Base-by-base conservation (phyloP, 2,888 invertebrate genomes). In the Entomobrya multifasciata region DNA sequence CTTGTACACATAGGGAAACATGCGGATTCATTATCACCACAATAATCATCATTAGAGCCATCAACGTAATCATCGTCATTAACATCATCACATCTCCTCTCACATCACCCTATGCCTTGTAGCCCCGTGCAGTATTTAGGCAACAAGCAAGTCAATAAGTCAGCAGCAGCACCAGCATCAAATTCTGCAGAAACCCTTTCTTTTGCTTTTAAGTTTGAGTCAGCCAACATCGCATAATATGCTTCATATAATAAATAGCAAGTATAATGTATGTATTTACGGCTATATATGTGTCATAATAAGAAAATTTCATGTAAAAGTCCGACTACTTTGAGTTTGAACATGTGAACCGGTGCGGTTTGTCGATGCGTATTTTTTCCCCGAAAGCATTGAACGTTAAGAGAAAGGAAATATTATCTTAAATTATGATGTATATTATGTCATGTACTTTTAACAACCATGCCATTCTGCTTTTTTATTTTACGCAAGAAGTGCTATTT, bases 21-120 rank as follows among this genome's bases (percentile, higher is more conserved):
- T 65, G 83, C 47, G 83, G 83, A 83, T 83, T 83, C 83, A 83
- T 83, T 83, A 83, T 83, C 83, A 76, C 83, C 76, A 76, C 83
- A 83, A 83, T 83, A 74, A 83, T 83, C 83, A 83, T 83, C 83
- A 74, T 83, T 76, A 83, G 44, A 83, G 76, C 65, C 65, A 83
- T 83, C 83, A 83, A 15, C 74, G 62, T 83, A 83, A 83, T 76
- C 83, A 83, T 83, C 83, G 65, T 83, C 76, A 83, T 83, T 83
- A 83, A 74, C 76, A 76, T 83, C 83, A 83, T 83, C 83, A 83
- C 83, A 83, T 65, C 47, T n/a, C n/a, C n/a, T n/a, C n/a, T 47
- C 83, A 30, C 49, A 52, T 74, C 52, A 74, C 52, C 47, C 20
- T 27, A 22, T 41, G 70, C 6, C 25, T 62, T 15, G 10, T 55